phyloP scores from a whole-genome alignment of 2,113 vertebrate species.

The Amphiprion ocellaris region DNA sequence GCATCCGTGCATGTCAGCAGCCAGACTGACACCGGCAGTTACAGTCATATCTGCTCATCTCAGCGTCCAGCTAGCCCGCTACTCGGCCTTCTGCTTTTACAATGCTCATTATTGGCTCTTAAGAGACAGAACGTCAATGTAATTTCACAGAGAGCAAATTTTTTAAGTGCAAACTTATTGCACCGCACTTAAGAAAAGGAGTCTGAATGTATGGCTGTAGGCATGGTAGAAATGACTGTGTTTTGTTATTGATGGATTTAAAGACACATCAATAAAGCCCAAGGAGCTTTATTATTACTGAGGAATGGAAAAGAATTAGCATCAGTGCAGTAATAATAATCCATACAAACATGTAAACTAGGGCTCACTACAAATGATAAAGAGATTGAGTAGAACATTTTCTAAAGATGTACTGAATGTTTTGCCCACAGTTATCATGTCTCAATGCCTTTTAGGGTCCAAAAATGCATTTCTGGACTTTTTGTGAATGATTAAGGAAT shows the following conservation, averaged over 20 bases:
- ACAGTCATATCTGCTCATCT: slow-evolving; percentile 48
- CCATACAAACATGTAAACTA: no score
- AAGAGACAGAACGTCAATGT: slow-evolving; percentile 58
- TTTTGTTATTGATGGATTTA: neutral
- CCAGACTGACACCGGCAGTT: slow-evolving; percentile 50
- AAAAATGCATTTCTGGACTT: no score
- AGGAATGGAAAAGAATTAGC: no score
- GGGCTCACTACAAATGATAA: no score
- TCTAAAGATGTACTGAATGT: no score
- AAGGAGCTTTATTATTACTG: no score
- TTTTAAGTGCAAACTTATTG: slow-evolving; percentile 64
- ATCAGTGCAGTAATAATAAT: no score
- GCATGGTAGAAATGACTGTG: neutral
- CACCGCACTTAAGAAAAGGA: slow-evolving; percentile 28
- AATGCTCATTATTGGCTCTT: slow-evolving; percentile 62
- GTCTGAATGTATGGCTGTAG: slow-evolving; percentile 4
- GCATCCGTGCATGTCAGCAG: slow-evolving; percentile 39
- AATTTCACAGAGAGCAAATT: slow-evolving; percentile 40
- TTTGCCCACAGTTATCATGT: no score
- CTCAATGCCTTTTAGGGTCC: no score
- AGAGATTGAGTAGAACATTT: no score
- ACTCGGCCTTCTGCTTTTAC: slow-evolving; percentile 48
- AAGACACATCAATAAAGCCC: neutral
- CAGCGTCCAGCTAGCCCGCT: slow-evolving; percentile 35
- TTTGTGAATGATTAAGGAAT: no score